phyloP scores from a whole-genome alignment of 2,888 invertebrate species.

The Zygogramma bicolorata region DNA sequence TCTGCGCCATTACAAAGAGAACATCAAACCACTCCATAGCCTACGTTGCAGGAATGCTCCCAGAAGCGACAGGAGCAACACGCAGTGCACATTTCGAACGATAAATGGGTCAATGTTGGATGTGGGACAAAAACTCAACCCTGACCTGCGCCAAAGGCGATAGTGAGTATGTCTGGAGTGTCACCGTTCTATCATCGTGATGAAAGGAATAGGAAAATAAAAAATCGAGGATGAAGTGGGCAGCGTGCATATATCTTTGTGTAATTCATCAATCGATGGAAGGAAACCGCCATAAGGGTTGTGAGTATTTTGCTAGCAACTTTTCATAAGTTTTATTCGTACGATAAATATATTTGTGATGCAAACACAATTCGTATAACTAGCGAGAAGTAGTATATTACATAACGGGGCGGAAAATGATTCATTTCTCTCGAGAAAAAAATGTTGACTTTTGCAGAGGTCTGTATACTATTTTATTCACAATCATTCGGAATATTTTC shows the following conservation, averaged over 20 bases:
- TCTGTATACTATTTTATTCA: too few relatives aligned
- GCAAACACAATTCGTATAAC: too few relatives aligned
- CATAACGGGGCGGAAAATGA: too few relatives aligned
- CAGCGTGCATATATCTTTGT: too few relatives aligned
- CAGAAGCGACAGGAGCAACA: conserved; percentile 4
- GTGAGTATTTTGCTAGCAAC: too few relatives aligned
- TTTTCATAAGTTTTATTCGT: too few relatives aligned
- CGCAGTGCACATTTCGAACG: not conserved
- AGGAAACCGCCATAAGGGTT: too few relatives aligned
- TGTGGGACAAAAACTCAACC: conserved; percentile 26
- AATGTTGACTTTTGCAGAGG: too few relatives aligned
- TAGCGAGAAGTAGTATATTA: too few relatives aligned
- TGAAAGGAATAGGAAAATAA: not conserved
- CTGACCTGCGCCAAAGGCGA: conserved; percentile 44
- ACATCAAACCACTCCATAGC: not conserved
- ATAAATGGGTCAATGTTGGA: not conserved
- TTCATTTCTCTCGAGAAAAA: too few relatives aligned
- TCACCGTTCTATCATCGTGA: not conserved
- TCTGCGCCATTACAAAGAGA: conserved; percentile 2
- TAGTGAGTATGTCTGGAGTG: not conserved
- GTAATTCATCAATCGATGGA: conserved; percentile 15
- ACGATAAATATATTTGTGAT: too few relatives aligned
- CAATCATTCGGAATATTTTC: too few relatives aligned
- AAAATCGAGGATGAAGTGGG: conserved; percentile 10
- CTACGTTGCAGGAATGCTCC: not conserved